These are phyloP conservation scores for Microcebus griseorufus DNA, from an alignment of 2,113 vertebrate species.

Conservation along the genomic window DNA sequence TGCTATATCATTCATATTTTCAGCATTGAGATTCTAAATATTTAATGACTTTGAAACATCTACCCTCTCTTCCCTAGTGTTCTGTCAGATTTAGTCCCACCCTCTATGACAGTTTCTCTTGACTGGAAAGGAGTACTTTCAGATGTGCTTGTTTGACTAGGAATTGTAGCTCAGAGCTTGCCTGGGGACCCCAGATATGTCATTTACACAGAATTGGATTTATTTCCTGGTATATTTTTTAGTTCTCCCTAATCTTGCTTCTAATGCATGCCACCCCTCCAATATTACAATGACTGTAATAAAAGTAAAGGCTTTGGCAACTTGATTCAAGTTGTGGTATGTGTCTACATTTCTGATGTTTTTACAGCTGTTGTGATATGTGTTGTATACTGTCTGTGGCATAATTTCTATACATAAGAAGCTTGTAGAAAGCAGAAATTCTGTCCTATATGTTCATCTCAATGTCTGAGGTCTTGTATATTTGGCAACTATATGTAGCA, in stretches of 20 bases:
- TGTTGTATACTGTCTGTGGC: not conserved
- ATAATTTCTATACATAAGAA: not conserved
- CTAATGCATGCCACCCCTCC: not conserved
- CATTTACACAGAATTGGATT: not conserved
- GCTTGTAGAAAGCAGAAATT: not conserved
- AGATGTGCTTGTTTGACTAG: not conserved
- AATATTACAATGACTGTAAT: not conserved
- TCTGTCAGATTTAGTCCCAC: conserved; percentile 37
- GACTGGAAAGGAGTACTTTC: not conserved
- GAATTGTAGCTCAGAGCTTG: not conserved
- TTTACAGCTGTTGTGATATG: not conserved
- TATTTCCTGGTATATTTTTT: conserved; percentile 24
- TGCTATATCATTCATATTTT: not conserved
- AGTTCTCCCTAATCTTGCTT: not conserved
- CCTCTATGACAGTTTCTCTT: conserved; percentile 21
- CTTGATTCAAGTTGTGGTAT: not conserved
- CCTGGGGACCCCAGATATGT: not conserved
- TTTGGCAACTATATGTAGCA: not conserved
- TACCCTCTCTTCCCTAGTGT: not conserved
- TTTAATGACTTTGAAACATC: conserved; percentile 26
- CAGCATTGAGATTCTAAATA: not conserved
- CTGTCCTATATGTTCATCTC: not conserved
- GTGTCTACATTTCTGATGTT: not conserved
- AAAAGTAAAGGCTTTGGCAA: not conserved
- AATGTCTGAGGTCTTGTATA: not conserved